Percentiles rank a stretch among this genome's conserved stretches.
phyloP scores from a whole-genome alignment of 2,888 invertebrate species.

The Poecilus cupreus region DNA sequence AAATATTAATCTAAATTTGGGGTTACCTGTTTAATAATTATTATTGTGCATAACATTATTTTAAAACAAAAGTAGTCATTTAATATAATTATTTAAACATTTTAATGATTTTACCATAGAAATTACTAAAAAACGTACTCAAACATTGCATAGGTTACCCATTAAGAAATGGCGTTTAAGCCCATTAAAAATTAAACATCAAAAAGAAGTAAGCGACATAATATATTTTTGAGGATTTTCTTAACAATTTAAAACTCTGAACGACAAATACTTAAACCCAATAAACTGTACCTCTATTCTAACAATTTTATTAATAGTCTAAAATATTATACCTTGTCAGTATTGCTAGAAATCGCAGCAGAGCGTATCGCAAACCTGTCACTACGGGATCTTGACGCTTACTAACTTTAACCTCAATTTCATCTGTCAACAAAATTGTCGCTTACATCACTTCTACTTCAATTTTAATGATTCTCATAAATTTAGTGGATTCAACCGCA shows the following conservation, averaged over 20 bases:
- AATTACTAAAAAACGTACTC: not conserved
- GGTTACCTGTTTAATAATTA: not conserved
- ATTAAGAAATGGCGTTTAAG: conserved; percentile 7
- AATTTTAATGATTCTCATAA: conserved; percentile 1
- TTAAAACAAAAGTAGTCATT: not conserved
- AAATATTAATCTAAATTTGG: not conserved
- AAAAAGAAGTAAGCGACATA: conserved; percentile 19
- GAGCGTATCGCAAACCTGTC: conserved; percentile 3
- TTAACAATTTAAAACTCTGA: not conserved
- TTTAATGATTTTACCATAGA: not conserved
- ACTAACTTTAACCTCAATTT: not conserved
- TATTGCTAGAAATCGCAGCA: not conserved
- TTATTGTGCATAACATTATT: not conserved
- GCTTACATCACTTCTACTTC: not conserved
- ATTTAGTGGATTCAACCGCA: conserved; percentile 18
- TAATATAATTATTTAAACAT: not conserved
- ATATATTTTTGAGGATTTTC: not conserved
- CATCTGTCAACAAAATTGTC: not conserved
- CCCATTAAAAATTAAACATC: not conserved
- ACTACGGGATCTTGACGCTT: not conserved
- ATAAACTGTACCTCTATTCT: not conserved
- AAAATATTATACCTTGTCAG: conserved; percentile 23
- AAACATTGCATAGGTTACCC: not conserved
- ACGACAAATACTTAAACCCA: not conserved
- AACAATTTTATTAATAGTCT: conserved; percentile 17